phyloP scores from a whole-genome alignment of 2,888 invertebrate species.

The Agonopterix alstromeriana region DNA sequence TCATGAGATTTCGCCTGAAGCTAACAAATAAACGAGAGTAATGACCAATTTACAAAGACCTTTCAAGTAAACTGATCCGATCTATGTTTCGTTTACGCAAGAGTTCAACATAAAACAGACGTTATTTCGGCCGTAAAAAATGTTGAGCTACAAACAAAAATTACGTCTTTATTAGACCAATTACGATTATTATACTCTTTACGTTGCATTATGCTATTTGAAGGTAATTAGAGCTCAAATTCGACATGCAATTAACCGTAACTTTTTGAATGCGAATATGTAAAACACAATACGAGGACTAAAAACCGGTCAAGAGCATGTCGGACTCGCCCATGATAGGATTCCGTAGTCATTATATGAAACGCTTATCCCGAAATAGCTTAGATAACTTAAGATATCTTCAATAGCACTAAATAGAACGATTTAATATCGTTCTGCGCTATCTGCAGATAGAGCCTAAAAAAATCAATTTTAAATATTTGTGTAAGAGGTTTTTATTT shows the following conservation, averaged over 20 bases:
- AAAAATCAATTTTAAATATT: too few relatives aligned
- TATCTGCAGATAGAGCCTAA: too few relatives aligned
- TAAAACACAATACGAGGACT: too few relatives aligned
- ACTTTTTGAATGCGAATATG: background rate
- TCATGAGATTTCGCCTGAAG: constrained; percentile 55
- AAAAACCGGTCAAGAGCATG: too few relatives aligned
- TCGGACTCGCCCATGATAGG: too few relatives aligned
- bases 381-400: too few relatives aligned
- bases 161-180: constrained; percentile 58
- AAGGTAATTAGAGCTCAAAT: background rate
- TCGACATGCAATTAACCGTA: too few relatives aligned
- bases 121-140: background rate
- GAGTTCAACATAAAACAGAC: constrained; percentile 1
- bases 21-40: constrained; percentile 33
- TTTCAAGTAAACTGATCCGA: constrained; percentile 5
- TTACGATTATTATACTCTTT: constrained; percentile 47
- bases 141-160: constrained; percentile 32
- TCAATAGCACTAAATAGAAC: too few relatives aligned
- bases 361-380: too few relatives aligned
- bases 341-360: too few relatives aligned
- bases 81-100: background rate
- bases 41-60: constrained; percentile 29
- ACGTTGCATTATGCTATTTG: constrained; percentile 9
- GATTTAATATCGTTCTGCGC: too few relatives aligned
- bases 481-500: too few relatives aligned